Conservation (phyloP, 2,797 vertebrate genomes). For the Galagoides demidoff region DNA sequence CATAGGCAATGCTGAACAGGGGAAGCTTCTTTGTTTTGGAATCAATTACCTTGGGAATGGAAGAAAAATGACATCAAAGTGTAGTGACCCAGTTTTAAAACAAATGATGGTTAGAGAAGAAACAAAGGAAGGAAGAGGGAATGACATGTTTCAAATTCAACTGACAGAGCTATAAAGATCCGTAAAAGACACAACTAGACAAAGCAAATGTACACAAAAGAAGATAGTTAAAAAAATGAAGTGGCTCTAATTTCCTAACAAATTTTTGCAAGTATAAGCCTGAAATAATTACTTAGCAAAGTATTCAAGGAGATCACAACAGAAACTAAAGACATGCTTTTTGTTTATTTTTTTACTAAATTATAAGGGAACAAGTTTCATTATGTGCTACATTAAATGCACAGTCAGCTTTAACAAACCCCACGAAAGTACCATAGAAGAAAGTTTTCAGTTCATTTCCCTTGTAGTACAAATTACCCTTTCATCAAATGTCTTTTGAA, state of each 20-base stretch:
- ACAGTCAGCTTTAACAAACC: constrained; percentile 66
- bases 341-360: constrained; percentile 66
- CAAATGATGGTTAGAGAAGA: constrained; percentile 28
- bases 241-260: constrained; percentile 68
- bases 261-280: constrained; percentile 64
- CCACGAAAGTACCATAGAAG: constrained; percentile 32
- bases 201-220: constrained; percentile 70
- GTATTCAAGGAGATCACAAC: constrained; percentile 62
- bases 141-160: constrained; percentile 53
- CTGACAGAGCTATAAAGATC: constrained; percentile 46
- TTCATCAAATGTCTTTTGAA: constrained; percentile 45
- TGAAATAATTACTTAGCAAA: constrained; percentile 72
- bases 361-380: constrained; percentile 70
- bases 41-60: constrained; percentile 15
- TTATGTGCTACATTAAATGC: constrained; percentile 60
- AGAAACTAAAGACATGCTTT: constrained; percentile 57
- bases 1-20: background rate
- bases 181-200: constrained; percentile 58
- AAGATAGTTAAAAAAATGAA: constrained; percentile 53
- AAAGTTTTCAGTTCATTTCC: constrained; percentile 41
- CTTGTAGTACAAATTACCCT: constrained; percentile 51
- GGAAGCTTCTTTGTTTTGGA: constrained; percentile 36
- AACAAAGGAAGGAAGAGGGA: constrained; percentile 38
- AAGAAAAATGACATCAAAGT: constrained; percentile 56
- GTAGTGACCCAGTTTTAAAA: constrained; percentile 64